Conservation (phyloP, 1,140 invertebrate genomes). For the Lasioglossum albipes region DNA sequence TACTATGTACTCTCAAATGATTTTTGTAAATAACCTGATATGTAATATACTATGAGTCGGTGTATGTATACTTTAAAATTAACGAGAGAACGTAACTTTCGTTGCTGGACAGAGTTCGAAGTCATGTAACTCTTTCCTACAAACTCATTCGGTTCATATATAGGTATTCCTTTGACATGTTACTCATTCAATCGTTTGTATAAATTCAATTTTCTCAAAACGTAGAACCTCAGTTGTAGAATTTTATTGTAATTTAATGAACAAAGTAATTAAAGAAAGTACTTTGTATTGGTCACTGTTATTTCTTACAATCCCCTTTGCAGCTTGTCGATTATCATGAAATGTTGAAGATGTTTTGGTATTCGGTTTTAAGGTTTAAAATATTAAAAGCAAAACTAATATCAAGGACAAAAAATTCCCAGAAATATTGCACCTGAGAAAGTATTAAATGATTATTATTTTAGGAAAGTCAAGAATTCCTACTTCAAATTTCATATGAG, state of each 20-base stretch:
- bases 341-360: too few relatives aligned
- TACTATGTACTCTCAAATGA: not conserved
- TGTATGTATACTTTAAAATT: not conserved
- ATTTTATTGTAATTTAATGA: conserved; percentile 8
- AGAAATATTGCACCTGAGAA: too few relatives aligned
- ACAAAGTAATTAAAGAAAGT: conserved; percentile 44
- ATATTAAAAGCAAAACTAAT: too few relatives aligned
- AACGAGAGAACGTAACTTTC: not conserved
- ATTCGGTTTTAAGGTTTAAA: too few relatives aligned
- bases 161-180: not conserved
- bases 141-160: not conserved
- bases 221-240: not conserved
- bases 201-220: not conserved
- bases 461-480: too few relatives aligned
- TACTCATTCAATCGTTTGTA: not conserved
- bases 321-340: too few relatives aligned
- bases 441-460: too few relatives aligned
- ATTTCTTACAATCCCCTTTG: too few relatives aligned
- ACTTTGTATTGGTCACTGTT: conserved; percentile 31
- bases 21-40: conserved; percentile 4
- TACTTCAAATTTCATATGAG: too few relatives aligned
- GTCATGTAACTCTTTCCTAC: not conserved
- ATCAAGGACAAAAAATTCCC: too few relatives aligned
- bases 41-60: too few relatives aligned
- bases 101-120: not conserved